Conservation (phyloP, 2,888 invertebrate genomes). For the Mythimna impura region DNA sequence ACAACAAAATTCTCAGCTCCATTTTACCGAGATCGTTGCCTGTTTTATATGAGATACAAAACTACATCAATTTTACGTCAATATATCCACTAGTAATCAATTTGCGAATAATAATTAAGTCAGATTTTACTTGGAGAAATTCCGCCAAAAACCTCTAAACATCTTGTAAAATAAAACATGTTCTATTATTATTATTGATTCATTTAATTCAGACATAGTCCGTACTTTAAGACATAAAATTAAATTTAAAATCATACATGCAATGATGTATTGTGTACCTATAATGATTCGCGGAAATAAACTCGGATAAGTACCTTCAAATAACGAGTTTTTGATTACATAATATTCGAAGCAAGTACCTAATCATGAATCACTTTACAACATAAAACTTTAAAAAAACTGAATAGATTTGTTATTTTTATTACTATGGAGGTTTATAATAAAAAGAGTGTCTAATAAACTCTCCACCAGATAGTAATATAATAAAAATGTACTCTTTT, state of each 20-base stretch:
- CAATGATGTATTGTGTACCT: not conserved
- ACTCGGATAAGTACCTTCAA: slow-evolving; percentile 9
- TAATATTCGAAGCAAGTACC: slow-evolving; percentile 4
- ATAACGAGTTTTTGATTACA: slow-evolving; percentile 17
- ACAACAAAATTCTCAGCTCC: too few relatives aligned
- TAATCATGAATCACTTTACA: slow-evolving; percentile 23
- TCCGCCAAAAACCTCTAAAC: not conserved
- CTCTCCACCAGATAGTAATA: slow-evolving; percentile 41
- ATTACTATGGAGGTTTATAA: slow-evolving; percentile 42
- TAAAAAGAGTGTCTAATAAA: slow-evolving; percentile 52
- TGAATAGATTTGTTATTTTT: slow-evolving; percentile 47
- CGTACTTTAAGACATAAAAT: too few relatives aligned
- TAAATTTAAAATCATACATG: not conserved
- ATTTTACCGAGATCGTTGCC: too few relatives aligned
- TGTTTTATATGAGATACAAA: too few relatives aligned
- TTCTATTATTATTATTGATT: not conserved
- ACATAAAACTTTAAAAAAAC: slow-evolving; percentile 21
- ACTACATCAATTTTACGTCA: too few relatives aligned
- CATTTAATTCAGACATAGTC: too few relatives aligned
- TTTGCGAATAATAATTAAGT: too few relatives aligned
- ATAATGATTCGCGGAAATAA: not conserved
- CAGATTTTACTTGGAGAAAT: too few relatives aligned
- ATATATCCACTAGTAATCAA: too few relatives aligned
- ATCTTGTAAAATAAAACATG: not conserved
- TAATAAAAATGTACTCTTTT: slow-evolving; percentile 38